Percentiles rank a stretch among this genome's conserved stretches.
These are phyloP conservation scores for Sparus aurata DNA, from an alignment of 2,797 vertebrate species.

Conservation along the genomic window DNA sequence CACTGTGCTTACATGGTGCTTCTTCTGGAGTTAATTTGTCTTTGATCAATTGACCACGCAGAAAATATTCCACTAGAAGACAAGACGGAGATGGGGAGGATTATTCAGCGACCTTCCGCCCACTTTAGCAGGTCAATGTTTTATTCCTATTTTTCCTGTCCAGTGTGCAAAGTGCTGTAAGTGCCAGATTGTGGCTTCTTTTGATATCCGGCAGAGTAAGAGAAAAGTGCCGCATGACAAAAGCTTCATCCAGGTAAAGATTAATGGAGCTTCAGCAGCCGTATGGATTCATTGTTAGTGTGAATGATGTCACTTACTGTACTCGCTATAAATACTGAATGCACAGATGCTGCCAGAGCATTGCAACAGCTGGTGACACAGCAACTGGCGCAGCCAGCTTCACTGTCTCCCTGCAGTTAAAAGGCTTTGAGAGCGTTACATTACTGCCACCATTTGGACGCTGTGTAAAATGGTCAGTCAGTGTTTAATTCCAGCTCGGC, in stretches of 20 bases:
- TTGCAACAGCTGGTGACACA: neutral
- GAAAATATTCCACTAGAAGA: neutral
- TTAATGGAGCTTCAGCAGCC: neutral
- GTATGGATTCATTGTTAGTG: neutral
- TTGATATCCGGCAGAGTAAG: conserved; percentile 2
- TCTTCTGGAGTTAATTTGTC: neutral
- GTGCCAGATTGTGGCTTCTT: neutral
- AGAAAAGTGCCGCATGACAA: neutral
- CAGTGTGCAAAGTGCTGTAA: neutral
- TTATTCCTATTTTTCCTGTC: neutral
- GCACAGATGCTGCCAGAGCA: conserved; percentile 32
- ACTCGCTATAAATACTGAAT: conserved; percentile 25
- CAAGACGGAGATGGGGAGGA: neutral
- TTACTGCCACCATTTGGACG: conserved; percentile 74
- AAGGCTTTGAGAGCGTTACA: conserved; percentile 31
- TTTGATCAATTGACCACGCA: neutral
- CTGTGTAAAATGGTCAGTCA: conserved; percentile 41
- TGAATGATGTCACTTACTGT: conserved; percentile 37
- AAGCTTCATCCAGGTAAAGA: neutral
- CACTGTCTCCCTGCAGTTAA: conserved; percentile 4
- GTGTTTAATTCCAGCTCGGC: conserved; percentile 27
- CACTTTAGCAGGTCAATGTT: neutral
- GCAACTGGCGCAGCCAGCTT: neutral
- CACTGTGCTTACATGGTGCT: neutral
- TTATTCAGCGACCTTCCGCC: neutral